A percentile compares a stretch with the other conserved stretches of the same genome.
Evolutionary conservation across 2,113 vertebrate species (phyloP).

Genomic region (Symphodus melops): DNA sequence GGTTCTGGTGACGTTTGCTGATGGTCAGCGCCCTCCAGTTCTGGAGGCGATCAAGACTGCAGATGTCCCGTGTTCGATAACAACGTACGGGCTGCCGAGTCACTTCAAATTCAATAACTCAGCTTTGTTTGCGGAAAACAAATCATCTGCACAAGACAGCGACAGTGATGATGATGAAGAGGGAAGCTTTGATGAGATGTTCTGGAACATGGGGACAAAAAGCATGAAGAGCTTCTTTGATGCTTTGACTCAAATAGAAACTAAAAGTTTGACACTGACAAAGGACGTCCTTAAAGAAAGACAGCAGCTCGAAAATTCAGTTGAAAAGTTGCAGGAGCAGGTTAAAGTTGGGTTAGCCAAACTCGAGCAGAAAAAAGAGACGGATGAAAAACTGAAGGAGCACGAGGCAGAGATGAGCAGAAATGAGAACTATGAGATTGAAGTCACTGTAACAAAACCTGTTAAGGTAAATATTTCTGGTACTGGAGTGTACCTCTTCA

Average conservation of each 20-base stretch:
- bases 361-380: conserved; percentile 44
- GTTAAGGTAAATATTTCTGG: not conserved
- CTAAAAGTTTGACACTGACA: conserved; percentile 32
- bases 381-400: not conserved
- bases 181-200: conserved; percentile 41
- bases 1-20: conserved; percentile 70
- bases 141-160: not conserved
- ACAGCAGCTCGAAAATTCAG: conserved; percentile 25
- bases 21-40: conserved; percentile 52
- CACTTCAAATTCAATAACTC: conserved; percentile 78
- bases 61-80: conserved; percentile 33
- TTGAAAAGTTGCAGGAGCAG: conserved; percentile 39
- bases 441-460: not conserved
- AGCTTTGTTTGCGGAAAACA: conserved; percentile 45
- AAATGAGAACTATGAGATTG: conserved; percentile 57
- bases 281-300: conserved; percentile 47
- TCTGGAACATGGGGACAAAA: conserved; percentile 49
- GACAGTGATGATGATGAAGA: not conserved
- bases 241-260: conserved; percentile 1
- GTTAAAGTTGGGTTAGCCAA: conserved; percentile 41
- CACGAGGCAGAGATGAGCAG: conserved; percentile 33
- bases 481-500: conserved; percentile 17
- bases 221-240: conserved; percentile 53
- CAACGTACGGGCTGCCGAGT: not conserved
- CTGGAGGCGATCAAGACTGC: conserved; percentile 52